Evolutionary conservation across 2,113 vertebrate genomes (phyloP), one percentile per base, ranked within the genome.

Genomic region (Hassar affinis): DNA sequence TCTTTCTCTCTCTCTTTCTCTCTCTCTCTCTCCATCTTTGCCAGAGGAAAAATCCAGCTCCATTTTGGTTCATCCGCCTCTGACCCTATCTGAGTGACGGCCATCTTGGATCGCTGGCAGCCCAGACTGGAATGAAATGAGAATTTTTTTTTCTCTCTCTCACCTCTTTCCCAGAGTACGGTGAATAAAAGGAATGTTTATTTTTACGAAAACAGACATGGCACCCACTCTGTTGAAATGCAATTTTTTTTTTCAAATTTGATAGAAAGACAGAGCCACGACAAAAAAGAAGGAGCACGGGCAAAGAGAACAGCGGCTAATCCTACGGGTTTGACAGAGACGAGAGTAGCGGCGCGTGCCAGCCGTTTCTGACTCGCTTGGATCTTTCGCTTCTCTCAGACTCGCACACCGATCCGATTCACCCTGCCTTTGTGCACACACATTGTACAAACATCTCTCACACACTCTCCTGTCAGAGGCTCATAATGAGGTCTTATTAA

Each of bases 401-500:
- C 64, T 87, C 89, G 85, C 89, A 89, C 89, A 88, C 81, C 80
- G 89, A 92, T 91, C 90, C 86, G n/a, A 86, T 89, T 92, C 89
- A 90, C 89, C 89, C 87, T 14, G 88, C 88, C 89, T 91, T 93
- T 94, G 93, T 92, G 90, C 85, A 84, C 86, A 88, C 85, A 91
- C 91, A 91, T 91, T 93, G 90, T 91, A 86, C 22, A 80, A 56
- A 90, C 87, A 84, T 85, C 88, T 89, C 90, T 89, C 88, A 88
- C 87, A 83, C 77, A 81, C 83, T n/a, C 74, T 80, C 47, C 77
- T 85, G 85, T 84, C 81, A 45, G 35, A 8, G 47, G 30, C 42
- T 86, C 89, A 64, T 92, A 93, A 93, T 92, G 91, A 91, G 86
- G 88, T 85, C 89, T 92, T 92, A 93, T 94, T 93, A 92, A 93